Conservation (phyloP, 2,888 invertebrate genomes). For the Syritta pipiens region DNA sequence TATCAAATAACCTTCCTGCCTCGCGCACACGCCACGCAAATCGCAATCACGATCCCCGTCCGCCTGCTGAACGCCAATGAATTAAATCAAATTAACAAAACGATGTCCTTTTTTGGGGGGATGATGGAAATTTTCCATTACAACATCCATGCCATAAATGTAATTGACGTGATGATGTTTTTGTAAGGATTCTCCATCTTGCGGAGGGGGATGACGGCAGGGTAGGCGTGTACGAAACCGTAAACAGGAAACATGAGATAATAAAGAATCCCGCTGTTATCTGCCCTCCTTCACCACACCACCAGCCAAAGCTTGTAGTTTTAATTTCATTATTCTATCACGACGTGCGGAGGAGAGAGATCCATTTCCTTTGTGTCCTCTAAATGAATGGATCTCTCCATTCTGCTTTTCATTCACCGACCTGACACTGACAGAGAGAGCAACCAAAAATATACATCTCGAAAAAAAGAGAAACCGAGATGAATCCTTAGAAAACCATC, state of each 20-base stretch:
- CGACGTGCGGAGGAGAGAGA: conserved; percentile 3
- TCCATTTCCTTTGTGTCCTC: conserved; percentile 1
- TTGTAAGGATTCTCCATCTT: conserved; percentile 23
- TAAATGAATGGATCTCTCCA: conserved; percentile 36
- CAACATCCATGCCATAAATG: conserved; percentile 9
- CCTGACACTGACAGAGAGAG: too few species aligned
- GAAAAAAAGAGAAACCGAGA: background rate
- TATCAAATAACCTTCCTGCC: background rate
- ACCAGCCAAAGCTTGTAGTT: conserved; percentile 3
- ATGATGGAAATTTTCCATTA: conserved; percentile 17
- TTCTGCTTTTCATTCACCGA: too few species aligned
- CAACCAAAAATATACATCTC: too few species aligned
- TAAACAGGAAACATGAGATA: conserved; percentile 29
- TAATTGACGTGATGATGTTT: conserved; percentile 30
- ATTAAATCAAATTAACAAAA: conserved; percentile 53
- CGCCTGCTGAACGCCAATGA: background rate
- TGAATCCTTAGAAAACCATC: conserved; percentile 44
- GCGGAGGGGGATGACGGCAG: background rate
- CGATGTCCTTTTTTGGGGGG: conserved; percentile 11
- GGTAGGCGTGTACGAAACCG: conserved; percentile 1
- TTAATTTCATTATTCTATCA: conserved; percentile 54
- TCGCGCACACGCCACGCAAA: background rate
- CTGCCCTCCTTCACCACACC: conserved; percentile 23
- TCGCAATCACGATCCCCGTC: background rate
- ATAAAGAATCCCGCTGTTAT: conserved; percentile 33